Evolutionary conservation across 2,113 vertebrate species (phyloP).

Genomic region (Dromiciops gliroides): DNA sequence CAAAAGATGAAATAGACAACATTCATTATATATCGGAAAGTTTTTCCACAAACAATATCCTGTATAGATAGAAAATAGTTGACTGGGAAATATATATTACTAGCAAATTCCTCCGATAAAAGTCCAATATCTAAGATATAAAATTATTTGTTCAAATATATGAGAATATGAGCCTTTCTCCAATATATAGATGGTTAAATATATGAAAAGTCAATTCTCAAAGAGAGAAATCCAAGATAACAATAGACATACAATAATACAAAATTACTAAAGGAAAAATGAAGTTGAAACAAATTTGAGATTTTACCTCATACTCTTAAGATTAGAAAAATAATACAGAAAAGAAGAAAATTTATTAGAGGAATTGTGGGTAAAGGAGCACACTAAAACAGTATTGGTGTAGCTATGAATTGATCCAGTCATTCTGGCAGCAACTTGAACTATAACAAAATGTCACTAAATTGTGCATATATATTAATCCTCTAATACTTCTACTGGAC

Average conservation of each 20-base stretch:
- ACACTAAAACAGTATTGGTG: not conserved
- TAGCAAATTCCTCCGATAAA: not conserved
- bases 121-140: not conserved
- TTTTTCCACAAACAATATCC: not conserved
- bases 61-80: not conserved
- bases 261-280: not conserved
- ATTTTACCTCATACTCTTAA: not conserved
- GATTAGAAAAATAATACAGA: not conserved
- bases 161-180: not conserved
- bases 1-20: not conserved
- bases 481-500: not conserved
- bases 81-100: not conserved
- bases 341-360: not conserved
- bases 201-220: not conserved
- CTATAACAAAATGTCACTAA: not conserved
- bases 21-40: not conserved
- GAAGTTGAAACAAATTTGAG: not conserved
- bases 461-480: no score
- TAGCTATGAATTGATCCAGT: not conserved
- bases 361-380: not conserved
- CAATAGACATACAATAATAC: not conserved
- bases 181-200: not conserved
- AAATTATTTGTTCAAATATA: not conserved
- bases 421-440: not conserved
- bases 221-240: not conserved